Evolutionary conservation across 30 jellyfish, hydroid and myxozoan genomes (phyloP).

Genomic region (Morbakka virulenta): DNA sequence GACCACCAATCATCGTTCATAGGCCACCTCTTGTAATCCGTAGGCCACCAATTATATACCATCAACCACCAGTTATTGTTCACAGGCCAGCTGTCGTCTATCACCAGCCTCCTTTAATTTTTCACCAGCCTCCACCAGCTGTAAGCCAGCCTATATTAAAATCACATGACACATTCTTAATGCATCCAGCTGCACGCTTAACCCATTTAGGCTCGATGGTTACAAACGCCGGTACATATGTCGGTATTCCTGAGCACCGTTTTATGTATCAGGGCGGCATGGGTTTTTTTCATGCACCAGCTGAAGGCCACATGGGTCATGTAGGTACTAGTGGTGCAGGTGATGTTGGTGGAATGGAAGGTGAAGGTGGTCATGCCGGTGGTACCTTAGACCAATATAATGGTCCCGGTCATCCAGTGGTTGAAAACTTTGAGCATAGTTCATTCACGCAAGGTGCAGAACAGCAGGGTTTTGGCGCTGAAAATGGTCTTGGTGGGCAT

Average conservation of each 20-base stretch:
- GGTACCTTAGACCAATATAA: conserved; percentile 26
- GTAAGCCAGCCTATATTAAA: conserved; percentile 98
- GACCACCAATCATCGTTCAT: conserved; percentile 99
- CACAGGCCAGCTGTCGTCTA: conserved; percentile 99
- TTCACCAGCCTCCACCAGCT: conserved; percentile 99
- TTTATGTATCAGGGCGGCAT: conserved; percentile 99
- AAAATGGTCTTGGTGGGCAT: conserved; percentile 31
- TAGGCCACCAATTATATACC: conserved; percentile 97
- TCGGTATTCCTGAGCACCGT: conserved; percentile 98
- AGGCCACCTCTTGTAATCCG: conserved; percentile 98
- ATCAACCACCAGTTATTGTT: conserved; percentile 99
- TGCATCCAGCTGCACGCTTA: conserved; percentile 98
- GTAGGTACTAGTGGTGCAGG: conserved; percentile 35
- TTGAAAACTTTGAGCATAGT: conserved; percentile 59
- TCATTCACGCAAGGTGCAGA: conserved; percentile 49
- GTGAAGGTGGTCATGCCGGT: conserved; percentile 47
- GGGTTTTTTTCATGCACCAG: conserved; percentile 99
- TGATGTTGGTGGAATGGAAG: conserved; percentile 45
- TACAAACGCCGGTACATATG: conserved; percentile 97
- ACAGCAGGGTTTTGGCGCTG: conserved; percentile 36
- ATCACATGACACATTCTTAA: conserved; percentile 97
- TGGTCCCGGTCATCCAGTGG: conserved; percentile 7
- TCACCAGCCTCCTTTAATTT: conserved; percentile 98
- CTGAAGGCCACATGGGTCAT: conserved; percentile 46
- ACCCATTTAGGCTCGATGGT: conserved; percentile 99